Conservation (phyloP, 2,888 invertebrate species). For the Sussaba pulchella region DNA sequence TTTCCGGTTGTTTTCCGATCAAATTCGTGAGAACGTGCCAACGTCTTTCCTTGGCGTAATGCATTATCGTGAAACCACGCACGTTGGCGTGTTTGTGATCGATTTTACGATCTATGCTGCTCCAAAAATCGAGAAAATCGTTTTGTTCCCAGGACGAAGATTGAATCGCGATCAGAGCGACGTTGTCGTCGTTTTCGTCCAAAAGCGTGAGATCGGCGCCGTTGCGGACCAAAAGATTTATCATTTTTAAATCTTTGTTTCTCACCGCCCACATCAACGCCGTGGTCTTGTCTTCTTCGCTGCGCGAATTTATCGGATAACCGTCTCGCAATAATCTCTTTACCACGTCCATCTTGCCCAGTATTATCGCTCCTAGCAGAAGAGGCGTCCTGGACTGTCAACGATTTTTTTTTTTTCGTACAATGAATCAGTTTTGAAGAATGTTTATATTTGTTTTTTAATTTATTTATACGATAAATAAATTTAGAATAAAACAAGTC, state of each 20-base stretch:
- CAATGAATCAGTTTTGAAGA: not conserved
- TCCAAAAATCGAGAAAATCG: slow-evolving; percentile 82
- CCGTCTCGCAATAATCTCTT: slow-evolving; percentile 76
- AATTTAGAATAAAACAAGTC: too few species aligned
- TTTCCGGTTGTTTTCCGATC: slow-evolving; percentile 64
- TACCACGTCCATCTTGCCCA: slow-evolving; percentile 80
- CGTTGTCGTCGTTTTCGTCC: slow-evolving; percentile 81
- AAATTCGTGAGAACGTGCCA: slow-evolving; percentile 81
- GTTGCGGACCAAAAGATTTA: slow-evolving; percentile 80
- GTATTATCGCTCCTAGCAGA: slow-evolving; percentile 79
- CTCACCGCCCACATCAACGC: slow-evolving; percentile 83
- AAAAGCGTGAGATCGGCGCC: slow-evolving; percentile 79
- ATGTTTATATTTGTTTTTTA: not conserved
- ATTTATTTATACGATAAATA: too few species aligned
- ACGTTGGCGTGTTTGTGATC: slow-evolving; percentile 81
- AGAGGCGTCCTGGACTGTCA: slow-evolving; percentile 68
- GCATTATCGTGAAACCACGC: slow-evolving; percentile 82
- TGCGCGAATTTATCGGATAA: slow-evolving; percentile 67
- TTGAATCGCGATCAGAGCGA: slow-evolving; percentile 81
- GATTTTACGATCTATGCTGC: slow-evolving; percentile 73
- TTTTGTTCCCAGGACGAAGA: slow-evolving; percentile 82
- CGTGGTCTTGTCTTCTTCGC: slow-evolving; percentile 78
- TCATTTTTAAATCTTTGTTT: slow-evolving; percentile 81
- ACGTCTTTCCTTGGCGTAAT: slow-evolving; percentile 82
- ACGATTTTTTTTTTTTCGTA: not conserved